These are phyloP conservation scores for Lampris megalopsis DNA, from an alignment of 2,113 vertebrate genomes.

Conservation along the genomic window DNA sequence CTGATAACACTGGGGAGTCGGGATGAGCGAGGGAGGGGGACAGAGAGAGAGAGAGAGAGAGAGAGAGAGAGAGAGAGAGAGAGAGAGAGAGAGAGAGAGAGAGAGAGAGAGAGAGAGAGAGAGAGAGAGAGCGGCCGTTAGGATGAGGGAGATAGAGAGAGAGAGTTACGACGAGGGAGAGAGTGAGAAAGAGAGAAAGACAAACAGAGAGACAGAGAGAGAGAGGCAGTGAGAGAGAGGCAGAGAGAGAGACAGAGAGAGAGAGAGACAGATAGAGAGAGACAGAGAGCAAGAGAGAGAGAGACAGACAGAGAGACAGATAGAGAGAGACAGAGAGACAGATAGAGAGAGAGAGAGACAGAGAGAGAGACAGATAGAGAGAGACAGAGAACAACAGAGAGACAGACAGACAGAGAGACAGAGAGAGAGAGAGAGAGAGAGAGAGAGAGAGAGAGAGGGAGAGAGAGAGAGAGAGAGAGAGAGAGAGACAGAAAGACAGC, in stretches of 20 bases:
- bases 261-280: too few relatives aligned
- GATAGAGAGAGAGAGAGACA: too few relatives aligned
- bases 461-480: slow-evolving; percentile 7
- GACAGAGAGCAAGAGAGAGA: too few relatives aligned
- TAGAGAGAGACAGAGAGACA: too few relatives aligned
- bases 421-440: too few relatives aligned
- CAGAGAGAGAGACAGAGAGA: too few relatives aligned
- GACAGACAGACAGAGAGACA: too few relatives aligned
- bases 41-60: slow-evolving; percentile 5
- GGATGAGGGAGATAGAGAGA: background rate
- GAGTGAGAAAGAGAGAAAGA: background rate
- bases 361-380: too few relatives aligned
- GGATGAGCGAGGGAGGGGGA: background rate
- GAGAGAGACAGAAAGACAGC: background rate
- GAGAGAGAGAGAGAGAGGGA: background rate
- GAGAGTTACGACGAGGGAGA: background rate
- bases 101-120: background rate
- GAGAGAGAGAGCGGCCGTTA: background rate
- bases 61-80: background rate
- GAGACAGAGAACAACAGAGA: background rate
- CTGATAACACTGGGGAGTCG: background rate
- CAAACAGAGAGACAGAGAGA: too few relatives aligned
- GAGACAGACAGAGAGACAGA: too few relatives aligned
- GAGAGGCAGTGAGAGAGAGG: too few relatives aligned
- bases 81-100: background rate